Evolutionary conservation across 2,888 invertebrate species (phyloP).

Genomic region (Melikaiella ostensackeni): DNA sequence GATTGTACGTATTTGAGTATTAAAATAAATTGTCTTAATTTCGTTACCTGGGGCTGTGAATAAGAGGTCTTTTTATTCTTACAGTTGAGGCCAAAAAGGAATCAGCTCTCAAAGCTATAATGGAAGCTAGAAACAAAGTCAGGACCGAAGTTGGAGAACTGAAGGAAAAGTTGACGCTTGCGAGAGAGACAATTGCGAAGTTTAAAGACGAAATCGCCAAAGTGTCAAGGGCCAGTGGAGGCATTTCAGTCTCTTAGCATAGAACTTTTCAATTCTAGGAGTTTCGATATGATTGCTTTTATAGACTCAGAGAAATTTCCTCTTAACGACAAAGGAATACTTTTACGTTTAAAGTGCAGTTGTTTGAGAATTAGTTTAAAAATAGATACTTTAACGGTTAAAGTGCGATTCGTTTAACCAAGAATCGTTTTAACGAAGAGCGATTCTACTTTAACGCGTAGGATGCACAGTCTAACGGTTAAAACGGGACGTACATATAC

Average conservation of each 20-base stretch:
- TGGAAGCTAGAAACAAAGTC: slow-evolving; percentile 89
- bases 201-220: slow-evolving; percentile 88
- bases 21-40: not conserved
- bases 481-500: no score
- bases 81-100: slow-evolving; percentile 94
- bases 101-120: slow-evolving; percentile 86
- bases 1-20: slow-evolving; percentile 84
- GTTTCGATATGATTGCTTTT: not conserved
- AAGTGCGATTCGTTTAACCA: no score
- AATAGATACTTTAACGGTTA: no score
- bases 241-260: slow-evolving; percentile 60
- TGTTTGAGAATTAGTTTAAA: no score
- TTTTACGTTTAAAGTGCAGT: no score
- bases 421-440: no score
- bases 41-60: not conserved
- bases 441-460: no score
- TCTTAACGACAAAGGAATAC: no score
- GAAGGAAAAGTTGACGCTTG: slow-evolving; percentile 90
- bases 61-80: slow-evolving; percentile 70
- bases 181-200: slow-evolving; percentile 90
- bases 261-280: not conserved
- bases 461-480: no score
- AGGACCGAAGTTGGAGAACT: slow-evolving; percentile 89
- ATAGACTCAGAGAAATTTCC: no score
- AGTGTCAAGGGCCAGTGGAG: slow-evolving; percentile 69